Percentiles rank a stretch among this genome's conserved stretches.
Evolutionary conservation across 2,888 invertebrate genomes (phyloP).

Genomic region (Morpho helenor): DNA sequence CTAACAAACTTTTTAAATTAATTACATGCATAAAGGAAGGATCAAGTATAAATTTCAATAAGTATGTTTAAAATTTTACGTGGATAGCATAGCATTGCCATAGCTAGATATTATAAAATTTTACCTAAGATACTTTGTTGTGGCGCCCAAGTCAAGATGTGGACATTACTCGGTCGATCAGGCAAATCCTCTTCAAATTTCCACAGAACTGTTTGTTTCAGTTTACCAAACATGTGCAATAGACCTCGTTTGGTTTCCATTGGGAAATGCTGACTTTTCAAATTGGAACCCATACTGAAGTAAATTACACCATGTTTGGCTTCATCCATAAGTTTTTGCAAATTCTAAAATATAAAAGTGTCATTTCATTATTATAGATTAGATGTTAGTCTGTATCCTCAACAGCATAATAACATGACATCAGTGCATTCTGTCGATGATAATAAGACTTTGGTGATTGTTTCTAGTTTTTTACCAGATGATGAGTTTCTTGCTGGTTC

Average conservation of each 20-base stretch:
- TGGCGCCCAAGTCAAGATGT: constrained; percentile 15
- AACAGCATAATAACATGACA: too few species aligned
- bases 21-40: too few species aligned
- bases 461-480: too few species aligned
- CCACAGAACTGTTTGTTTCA: constrained; percentile 59
- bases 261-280: constrained; percentile 43
- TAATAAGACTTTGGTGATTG: too few species aligned
- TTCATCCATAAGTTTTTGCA: constrained; percentile 46
- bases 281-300: constrained; percentile 58
- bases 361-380: too few species aligned
- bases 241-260: constrained; percentile 35
- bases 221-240: constrained; percentile 43
- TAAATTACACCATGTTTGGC: constrained; percentile 52
- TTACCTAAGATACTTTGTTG: constrained; percentile 48
- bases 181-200: constrained; percentile 50
- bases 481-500: too few species aligned
- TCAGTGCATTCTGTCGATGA: too few species aligned
- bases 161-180: constrained; percentile 39
- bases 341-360: constrained; percentile 32
- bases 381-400: too few species aligned
- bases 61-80: background rate
- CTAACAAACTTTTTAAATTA: too few species aligned
- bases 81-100: background rate
- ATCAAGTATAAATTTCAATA: too few species aligned
- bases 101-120: background rate